Conservation (phyloP, 2,113 vertebrate genomes). For the Dromas ardeola region DNA sequence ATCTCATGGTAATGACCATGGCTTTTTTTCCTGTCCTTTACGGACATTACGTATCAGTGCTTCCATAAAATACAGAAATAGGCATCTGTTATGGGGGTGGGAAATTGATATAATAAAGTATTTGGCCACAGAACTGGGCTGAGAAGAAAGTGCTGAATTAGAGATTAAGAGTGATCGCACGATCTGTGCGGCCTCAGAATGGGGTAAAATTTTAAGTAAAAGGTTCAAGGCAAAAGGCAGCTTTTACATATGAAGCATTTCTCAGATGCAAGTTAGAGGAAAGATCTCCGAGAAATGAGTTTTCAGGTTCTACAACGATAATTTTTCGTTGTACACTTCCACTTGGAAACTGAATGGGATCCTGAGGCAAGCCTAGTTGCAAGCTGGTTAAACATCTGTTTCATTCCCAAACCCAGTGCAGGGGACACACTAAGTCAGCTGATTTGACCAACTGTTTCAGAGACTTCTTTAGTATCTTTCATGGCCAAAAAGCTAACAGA, state of each 20-base stretch:
- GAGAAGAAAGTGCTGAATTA: background rate
- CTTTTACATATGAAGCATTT: background rate
- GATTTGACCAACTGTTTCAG: background rate
- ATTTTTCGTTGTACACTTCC: background rate
- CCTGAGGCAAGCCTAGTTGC: background rate
- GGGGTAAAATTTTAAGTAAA: background rate
- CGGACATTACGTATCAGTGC: background rate
- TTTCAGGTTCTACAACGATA: background rate
- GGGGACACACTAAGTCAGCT: background rate
- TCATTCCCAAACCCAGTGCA: background rate
- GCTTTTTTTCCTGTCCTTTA: background rate
- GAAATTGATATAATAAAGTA: background rate
- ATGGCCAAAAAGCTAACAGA: background rate
- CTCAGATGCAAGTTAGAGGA: background rate
- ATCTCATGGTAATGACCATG: background rate
- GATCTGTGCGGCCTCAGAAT: background rate
- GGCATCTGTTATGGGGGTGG: background rate
- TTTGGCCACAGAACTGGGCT: background rate
- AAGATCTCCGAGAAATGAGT: background rate
- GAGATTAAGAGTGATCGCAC: background rate
- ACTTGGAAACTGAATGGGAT: background rate
- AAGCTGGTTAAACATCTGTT: background rate
- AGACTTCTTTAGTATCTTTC: background rate
- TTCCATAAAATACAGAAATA: background rate
- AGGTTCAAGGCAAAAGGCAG: background rate